Base-by-base conservation (phyloP, 2,113 vertebrate species). In the Sakesphorus luctuosus region DNA sequence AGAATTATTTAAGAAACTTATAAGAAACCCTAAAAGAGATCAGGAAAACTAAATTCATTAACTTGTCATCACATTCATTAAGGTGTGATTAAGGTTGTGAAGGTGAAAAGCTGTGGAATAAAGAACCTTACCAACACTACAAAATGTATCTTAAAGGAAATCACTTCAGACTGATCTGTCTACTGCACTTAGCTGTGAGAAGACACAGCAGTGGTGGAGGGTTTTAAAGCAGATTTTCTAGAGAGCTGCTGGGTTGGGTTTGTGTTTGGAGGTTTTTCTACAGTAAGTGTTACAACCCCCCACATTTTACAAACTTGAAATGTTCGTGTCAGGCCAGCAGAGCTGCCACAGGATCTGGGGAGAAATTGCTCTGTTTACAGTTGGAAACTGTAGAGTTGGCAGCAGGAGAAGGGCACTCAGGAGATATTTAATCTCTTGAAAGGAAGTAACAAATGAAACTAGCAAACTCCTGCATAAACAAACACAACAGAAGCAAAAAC, bases 371-470 rank as follows among this genome's bases (percentile, higher is more conserved):
- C 56, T 87, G 83, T 89, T 93, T 95, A 91, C 76, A 89, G 52
- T 24, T 84, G 85, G 90, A 94, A 96, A 71, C 26, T 0, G 1
- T 69, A 86, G 25, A 77, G 88, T 85, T 94, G 83, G 93, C 90
- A 91, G 80, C 52, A 50, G 40, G 21, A 61, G 76, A 88, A 77
- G 9, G 35, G 87, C 80, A 86, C 66, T 0, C 1, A 25, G 43
- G 76, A 93, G 84, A 86, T 68, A 90, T 29, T 93, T 90, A 91
- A 94, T 93, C 85, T 82, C 92, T 78, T 61, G 59, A 94, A 94
- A 97, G 90, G 87, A 97, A 96, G 90, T 52, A 93, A 94, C 72
- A 94, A 95, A 92, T 89, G 81, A 95, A 91, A 91, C 15, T 73
- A 92, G 72, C 88, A 80, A 95, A 77, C 67, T 67, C 75, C 52